phyloP scores from a whole-genome alignment of 1,140 invertebrate genomes.

The Latrodectus geometricus region DNA sequence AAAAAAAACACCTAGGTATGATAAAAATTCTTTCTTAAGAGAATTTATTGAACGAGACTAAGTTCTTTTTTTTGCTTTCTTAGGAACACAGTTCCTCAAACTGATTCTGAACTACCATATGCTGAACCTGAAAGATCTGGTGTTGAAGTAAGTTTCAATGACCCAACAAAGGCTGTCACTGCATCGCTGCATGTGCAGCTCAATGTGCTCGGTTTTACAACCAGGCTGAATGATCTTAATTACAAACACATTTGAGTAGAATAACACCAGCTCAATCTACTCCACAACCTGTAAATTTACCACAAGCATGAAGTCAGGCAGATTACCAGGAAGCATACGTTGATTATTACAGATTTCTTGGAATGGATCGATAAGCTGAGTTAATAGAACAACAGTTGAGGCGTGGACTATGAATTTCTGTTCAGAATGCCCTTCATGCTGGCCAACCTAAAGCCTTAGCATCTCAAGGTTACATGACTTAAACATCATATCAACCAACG shows the following conservation, averaged over 20 bases:
- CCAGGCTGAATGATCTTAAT: conserved; percentile 70
- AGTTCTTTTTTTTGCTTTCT: too few species aligned
- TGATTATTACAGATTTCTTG: conserved; percentile 94
- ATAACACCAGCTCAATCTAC: conserved; percentile 65
- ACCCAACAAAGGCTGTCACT: conserved; percentile 64
- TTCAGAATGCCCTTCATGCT: background rate
- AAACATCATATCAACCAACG: too few species aligned
- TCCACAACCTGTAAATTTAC: conserved; percentile 26
- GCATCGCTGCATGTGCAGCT: conserved; percentile 72
- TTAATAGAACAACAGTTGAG: conserved; percentile 89
- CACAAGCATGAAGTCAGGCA: conserved; percentile 74
- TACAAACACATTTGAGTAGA: conserved; percentile 76
- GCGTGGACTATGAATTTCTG: conserved; percentile 32
- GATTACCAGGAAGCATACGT: conserved; percentile 99
- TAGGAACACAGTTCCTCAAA: background rate
- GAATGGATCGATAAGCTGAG: conserved; percentile 89
- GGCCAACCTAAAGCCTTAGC: background rate
- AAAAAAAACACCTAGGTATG: too few species aligned
- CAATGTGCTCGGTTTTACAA: conserved; percentile 73
- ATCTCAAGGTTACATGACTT: too few species aligned
- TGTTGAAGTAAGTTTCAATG: conserved; percentile 19
- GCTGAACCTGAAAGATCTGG: background rate
- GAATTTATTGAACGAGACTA: too few species aligned
- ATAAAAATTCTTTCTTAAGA: too few species aligned
- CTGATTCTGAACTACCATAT: conserved; percentile 44